Evolutionary conservation across 2,888 invertebrate species (phyloP), one percentile per base, ranked within the genome.

Genomic region (Meiosimyza decipiens): DNA sequence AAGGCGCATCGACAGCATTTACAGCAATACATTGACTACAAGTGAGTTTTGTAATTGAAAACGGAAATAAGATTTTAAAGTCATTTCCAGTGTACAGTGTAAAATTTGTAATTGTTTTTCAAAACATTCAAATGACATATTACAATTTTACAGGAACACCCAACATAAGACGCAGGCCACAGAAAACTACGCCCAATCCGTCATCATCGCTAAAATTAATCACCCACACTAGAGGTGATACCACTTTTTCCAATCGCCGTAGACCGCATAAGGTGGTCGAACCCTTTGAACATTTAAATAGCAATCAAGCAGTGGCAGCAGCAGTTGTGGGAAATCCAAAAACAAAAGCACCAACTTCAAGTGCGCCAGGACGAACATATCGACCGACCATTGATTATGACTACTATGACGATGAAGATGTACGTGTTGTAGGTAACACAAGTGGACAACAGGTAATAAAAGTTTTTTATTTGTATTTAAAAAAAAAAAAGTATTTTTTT

Each of bases 381-480:
- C 83, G 84, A 71, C 87, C 86, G 16, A 80, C 87, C 33, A 78
- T 87, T 59, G 91, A 91, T 80, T 92, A 93, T 79, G 93, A 94
- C 79, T 91, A 92, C 78, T 93, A 93, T 79, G 93, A 93, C 77
- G 92, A 92, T 74, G 90, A 89, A 22, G 89, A 90, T 73, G 85
- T 86, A 18, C 87, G 91, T 82, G 83, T 92, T 80, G 83, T 89
- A 82, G 85, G 90, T 81, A 86, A 90, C 73, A 76, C 73, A 6
- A 75, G 75, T 87, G 47, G 79, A 50, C 86, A 88, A 62, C 88
- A 90, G 85, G 86, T 91, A 40, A 40, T 40, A 7, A 40, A 7
- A 40, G 6, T 40, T 28, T 28, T 28, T 28, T 28, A 28, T 28
- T 28, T 28, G 4, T 3, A 28, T 3, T 28, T 28, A 3, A 28